Evolutionary conservation across 2,888 invertebrate species (phyloP).

Genomic region (Protula sp.): DNA sequence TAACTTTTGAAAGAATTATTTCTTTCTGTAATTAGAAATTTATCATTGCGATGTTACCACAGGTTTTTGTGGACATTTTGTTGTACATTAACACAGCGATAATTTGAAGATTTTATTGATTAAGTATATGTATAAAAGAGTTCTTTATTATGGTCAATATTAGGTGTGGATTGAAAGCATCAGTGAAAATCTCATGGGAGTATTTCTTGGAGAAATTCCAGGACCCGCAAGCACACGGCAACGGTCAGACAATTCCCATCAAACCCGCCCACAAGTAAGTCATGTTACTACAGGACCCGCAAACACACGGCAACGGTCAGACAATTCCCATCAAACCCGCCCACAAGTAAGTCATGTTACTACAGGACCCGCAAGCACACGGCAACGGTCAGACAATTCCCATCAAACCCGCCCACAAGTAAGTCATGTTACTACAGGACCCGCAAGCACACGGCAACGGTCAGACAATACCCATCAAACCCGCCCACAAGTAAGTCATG

Average conservation of each 20-base stretch:
- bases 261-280: conserved; percentile 45
- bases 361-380: conserved; percentile 39
- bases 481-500: conserved; percentile 41
- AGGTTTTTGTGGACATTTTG: too few relatives aligned
- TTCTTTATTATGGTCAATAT: too few relatives aligned
- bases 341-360: conserved; percentile 41
- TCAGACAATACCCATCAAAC: conserved; percentile 46
- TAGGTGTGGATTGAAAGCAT: conserved; percentile 42
- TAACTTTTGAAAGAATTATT: too few relatives aligned
- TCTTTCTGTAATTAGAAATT: too few relatives aligned
- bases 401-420: conserved; percentile 46
- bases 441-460: conserved; percentile 42
- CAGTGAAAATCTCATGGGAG: conserved; percentile 47
- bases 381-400: conserved; percentile 49
- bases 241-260: conserved; percentile 49
- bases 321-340: conserved; percentile 44
- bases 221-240: conserved; percentile 37
- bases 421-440: conserved; percentile 37
- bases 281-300: conserved; percentile 38
- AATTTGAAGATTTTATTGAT: too few relatives aligned
- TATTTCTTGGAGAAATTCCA: conserved; percentile 48
- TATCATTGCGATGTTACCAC: too few relatives aligned
- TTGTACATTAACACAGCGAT: too few relatives aligned
- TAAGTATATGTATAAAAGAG: too few relatives aligned
- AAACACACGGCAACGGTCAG: conserved; percentile 43